Percentiles rank a stretch among this genome's conserved stretches.
Evolutionary conservation across 2,888 invertebrate species (phyloP).

Genomic region (Eucera pruinosa): DNA sequence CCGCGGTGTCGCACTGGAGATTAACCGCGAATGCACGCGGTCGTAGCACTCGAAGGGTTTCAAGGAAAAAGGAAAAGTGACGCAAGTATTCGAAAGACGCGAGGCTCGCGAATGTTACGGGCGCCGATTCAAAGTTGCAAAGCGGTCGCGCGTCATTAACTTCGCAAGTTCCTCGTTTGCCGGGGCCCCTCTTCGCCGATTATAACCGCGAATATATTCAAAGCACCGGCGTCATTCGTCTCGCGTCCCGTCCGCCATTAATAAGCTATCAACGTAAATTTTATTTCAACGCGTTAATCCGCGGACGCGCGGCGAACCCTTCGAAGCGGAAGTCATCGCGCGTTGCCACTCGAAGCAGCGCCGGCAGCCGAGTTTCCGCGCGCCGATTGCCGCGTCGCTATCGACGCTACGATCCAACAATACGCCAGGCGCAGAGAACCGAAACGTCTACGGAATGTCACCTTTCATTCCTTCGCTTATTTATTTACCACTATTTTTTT

Average conservation of each 20-base stretch:
- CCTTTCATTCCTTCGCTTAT: not conserved
- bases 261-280: conserved; percentile 59
- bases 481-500: too few species aligned
- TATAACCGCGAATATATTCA: conserved; percentile 52
- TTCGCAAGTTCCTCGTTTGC: conserved; percentile 10
- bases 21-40: too few species aligned
- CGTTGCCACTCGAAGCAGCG: conserved; percentile 31
- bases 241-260: conserved; percentile 46
- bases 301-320: conserved; percentile 42
- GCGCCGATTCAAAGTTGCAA: conserved; percentile 20
- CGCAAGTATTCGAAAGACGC: conserved; percentile 20
- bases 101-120: conserved; percentile 10
- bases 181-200: conserved; percentile 25
- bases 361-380: conserved; percentile 49
- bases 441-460: conserved; percentile 42
- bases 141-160: conserved; percentile 52
- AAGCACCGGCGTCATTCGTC: conserved; percentile 53
- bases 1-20: too few species aligned
- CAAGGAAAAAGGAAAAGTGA: not conserved
- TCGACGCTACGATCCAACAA: conserved; percentile 18
- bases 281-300: conserved; percentile 66
- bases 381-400: conserved; percentile 64
- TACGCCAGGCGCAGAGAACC: not conserved
- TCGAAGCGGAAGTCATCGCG: conserved; percentile 46
- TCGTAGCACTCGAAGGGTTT: too few species aligned